Percentiles rank a stretch among this genome's conserved stretches.
phyloP scores from a whole-genome alignment of 2,113 vertebrate species.

The Recurvirostra avosetta region DNA sequence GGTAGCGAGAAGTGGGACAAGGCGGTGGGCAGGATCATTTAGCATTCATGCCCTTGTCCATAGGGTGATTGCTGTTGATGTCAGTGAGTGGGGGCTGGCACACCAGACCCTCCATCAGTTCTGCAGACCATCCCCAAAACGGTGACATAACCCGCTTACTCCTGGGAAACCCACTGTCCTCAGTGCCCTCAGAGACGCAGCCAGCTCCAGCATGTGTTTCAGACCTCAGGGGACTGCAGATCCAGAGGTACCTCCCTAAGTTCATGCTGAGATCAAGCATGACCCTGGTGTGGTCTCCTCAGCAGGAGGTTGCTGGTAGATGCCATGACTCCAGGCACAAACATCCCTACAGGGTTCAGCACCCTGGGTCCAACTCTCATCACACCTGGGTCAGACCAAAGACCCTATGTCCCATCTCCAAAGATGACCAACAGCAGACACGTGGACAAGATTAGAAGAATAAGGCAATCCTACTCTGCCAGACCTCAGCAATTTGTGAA shows the following conservation, averaged over 20 bases:
- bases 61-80: neutral
- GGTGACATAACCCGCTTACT: fast-evolving
- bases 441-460: neutral
- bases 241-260: neutral
- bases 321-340: neutral
- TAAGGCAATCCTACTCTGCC: neutral
- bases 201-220: neutral
- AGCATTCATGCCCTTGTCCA: neutral
- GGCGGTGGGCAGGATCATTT: neutral
- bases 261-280: neutral
- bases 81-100: neutral
- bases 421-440: neutral
- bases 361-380: neutral
- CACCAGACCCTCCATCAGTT: neutral
- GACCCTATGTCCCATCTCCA: too few species aligned
- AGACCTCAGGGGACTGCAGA: neutral
- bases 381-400: neutral
- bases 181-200: fast-evolving
- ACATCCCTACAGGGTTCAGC: neutral
- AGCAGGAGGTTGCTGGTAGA: neutral
- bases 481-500: neutral
- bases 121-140: neutral
- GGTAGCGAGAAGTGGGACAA: neutral
- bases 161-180: neutral
- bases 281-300: neutral